These are phyloP conservation scores for Axis porcinus DNA, from an alignment of 2,113 vertebrate species.

Conservation along the genomic window DNA sequence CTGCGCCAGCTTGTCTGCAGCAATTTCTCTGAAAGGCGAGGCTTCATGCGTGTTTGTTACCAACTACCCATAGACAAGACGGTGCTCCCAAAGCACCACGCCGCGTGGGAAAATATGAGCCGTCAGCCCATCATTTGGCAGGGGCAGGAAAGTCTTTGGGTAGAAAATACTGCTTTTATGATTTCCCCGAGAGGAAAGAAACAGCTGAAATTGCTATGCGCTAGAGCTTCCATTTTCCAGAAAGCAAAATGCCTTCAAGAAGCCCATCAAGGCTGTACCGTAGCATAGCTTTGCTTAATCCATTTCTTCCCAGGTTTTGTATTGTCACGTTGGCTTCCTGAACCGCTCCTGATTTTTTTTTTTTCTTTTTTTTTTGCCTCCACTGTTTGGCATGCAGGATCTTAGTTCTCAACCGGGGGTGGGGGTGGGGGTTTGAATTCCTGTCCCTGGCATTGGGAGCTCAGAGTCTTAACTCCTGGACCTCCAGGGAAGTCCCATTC, in stretches of 20 bases:
- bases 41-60: neutral
- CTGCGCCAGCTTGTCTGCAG: neutral
- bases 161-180: neutral
- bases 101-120: neutral
- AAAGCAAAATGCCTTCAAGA: neutral
- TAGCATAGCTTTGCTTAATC: neutral
- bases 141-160: neutral
- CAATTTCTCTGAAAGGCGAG: neutral
- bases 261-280: rapidly evolving
- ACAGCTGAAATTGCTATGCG: rapidly evolving
- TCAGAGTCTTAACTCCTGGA: neutral
- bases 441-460: neutral
- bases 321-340: neutral
- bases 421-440: neutral
- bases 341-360: neutral
- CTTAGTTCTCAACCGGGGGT: rapidly evolving
- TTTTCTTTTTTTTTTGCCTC: neutral
- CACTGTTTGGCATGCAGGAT: neutral
- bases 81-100: neutral
- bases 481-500: neutral
- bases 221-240: neutral
- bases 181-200: neutral
- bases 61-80: neutral
- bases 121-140: neutral
- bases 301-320: neutral